Base-by-base conservation (phyloP, 2,888 invertebrate genomes). In the Eurois occulta region DNA sequence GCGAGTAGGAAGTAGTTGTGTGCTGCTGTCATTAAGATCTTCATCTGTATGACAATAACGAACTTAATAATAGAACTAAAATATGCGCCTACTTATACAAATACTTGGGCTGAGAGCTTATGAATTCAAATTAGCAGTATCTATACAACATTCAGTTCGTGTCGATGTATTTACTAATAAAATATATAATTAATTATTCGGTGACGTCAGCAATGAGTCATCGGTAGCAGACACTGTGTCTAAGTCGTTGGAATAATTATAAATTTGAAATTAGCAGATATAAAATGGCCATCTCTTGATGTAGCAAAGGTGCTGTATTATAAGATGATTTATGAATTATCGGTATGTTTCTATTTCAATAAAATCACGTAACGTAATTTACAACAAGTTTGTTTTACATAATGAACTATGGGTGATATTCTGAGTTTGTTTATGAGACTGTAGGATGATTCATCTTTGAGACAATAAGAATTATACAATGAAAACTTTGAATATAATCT, bases 161-260 rank as follows among this genome's bases (percentile, higher is more conserved):
- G 58, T 66, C 72, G 35, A 60, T 64, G 60, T 74, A 72, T 77
- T 55, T 70, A 55, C 71, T 55, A 35, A 35, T 35, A 62, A 32
- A 11, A 80, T 85, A 79, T 78, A 80, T 81, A 70, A 74, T 66
- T 62, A 55, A 62, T 75, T 78, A 73, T 80, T 64, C 38, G 46
- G 46, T 90, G 85, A 88, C 81, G 81, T 85, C 86, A 88, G 46
- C 58, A 73, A 69, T 90, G 90, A 91, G 81, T 90, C 89, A 91
- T 80, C 28, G 7, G n/a, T 41, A 43, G 77, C 67, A 87, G 88
- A 88, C 89, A 64, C 70, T 62, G 72, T 76, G 89, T 89, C 89
- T 88, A 81, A 77, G 77, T 84, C 62, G 71, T 77, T 74, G 72
- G 62, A 72, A 83, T 83, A 78, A 86, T 81, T 78, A 77, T 72